Evolutionary conservation across 2,888 invertebrate species (phyloP).

Genomic region (Spialia ferax): DNA sequence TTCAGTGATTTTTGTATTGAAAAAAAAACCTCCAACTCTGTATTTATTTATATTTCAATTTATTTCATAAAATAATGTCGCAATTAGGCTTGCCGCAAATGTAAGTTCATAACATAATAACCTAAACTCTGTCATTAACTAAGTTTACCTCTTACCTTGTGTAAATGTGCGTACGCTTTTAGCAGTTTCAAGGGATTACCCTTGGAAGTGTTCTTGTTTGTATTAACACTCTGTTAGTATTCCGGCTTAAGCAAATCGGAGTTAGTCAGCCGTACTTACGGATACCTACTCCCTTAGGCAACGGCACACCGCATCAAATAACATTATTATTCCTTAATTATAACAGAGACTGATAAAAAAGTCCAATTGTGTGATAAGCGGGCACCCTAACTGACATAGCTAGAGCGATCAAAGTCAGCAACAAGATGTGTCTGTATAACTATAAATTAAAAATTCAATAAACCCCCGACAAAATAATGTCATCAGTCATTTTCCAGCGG

Average conservation of each 20-base stretch:
- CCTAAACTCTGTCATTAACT: slow-evolving; percentile 17
- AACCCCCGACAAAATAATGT: too few species aligned
- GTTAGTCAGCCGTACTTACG: slow-evolving; percentile 1
- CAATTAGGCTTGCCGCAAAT: slow-evolving; percentile 6
- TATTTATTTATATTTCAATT: background rate
- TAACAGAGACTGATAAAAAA: too few species aligned
- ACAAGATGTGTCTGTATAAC: too few species aligned
- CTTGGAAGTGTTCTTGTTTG: slow-evolving; percentile 36
- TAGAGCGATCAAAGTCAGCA: too few species aligned
- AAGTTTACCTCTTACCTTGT: slow-evolving; percentile 25
- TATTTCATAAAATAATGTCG: background rate
- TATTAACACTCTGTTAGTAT: slow-evolving; percentile 39
- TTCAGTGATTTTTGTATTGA: background rate
- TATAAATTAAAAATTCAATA: too few species aligned
- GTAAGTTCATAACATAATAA: background rate
- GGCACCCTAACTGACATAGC: too few species aligned
- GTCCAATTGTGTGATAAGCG: too few species aligned
- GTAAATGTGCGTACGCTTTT: slow-evolving; percentile 38
- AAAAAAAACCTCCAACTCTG: background rate
- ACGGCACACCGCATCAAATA: background rate
- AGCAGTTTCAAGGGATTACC: slow-evolving; percentile 49
- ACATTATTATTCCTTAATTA: too few species aligned
- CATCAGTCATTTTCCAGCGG: too few species aligned
- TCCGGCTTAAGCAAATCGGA: slow-evolving; percentile 7
- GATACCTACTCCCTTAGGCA: slow-evolving; percentile 8